A percentile compares a stretch with the other conserved stretches of the same genome.
Conservation (phyloP, 2,113 vertebrate species). For the Mohoua ochrocephala region DNA sequence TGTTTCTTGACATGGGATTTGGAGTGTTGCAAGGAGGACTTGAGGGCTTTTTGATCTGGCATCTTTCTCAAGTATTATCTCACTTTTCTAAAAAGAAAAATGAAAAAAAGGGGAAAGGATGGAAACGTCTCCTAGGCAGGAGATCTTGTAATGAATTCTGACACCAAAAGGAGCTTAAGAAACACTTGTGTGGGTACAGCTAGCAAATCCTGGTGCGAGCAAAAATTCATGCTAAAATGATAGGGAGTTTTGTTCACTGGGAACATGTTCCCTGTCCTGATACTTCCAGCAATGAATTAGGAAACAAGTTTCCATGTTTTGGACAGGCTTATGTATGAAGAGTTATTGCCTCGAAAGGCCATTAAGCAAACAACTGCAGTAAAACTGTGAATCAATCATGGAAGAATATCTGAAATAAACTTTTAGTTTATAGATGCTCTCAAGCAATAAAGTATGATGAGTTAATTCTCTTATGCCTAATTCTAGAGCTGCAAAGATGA, state of each 20-base stretch:
- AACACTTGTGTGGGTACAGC: background rate
- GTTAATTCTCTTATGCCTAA: slow-evolving; percentile 64
- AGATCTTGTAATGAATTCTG: slow-evolving; percentile 12
- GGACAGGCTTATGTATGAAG: background rate
- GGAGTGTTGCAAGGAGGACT: slow-evolving; percentile 13
- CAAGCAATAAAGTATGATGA: slow-evolving; percentile 66
- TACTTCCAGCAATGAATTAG: background rate
- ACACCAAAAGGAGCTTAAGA: background rate
- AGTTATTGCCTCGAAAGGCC: slow-evolving; percentile 34
- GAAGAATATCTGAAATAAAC: slow-evolving; percentile 53
- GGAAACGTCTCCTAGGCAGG: background rate
- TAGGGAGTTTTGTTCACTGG: background rate
- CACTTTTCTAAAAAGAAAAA: background rate
- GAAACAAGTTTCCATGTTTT: slow-evolving; percentile 17
- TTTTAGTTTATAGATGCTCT: slow-evolving; percentile 65
- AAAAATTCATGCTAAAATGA: background rate
- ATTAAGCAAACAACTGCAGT: slow-evolving; percentile 55
- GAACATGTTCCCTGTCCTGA: background rate
- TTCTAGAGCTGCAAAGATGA: slow-evolving; percentile 61
- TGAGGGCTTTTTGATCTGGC: slow-evolving; percentile 43
- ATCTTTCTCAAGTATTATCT: slow-evolving; percentile 32
- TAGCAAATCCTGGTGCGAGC: background rate
- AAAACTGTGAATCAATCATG: slow-evolving; percentile 49
- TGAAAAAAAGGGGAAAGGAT: background rate
- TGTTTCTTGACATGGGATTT: slow-evolving; percentile 39